Base-by-base conservation (phyloP, 2,797 vertebrate species). In the Sebastes cheni region DNA sequence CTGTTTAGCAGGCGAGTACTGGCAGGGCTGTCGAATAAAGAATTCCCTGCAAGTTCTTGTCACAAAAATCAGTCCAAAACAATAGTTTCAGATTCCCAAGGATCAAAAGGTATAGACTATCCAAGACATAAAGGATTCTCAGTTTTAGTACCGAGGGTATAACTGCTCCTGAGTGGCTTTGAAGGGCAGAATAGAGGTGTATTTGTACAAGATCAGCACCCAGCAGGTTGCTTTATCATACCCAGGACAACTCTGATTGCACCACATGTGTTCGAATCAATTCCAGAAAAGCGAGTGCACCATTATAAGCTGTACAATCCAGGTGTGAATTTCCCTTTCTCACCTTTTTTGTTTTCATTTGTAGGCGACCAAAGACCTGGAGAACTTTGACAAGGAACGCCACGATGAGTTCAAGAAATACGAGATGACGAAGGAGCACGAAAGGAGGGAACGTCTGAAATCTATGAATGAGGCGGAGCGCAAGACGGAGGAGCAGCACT, bases 341-440 rank as follows among this genome's bases (percentile, higher is more conserved):
- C 3, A 2, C 2, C 8, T 1, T 32, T 46, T 64, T 72, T 46
- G 4, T 27, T 54, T 46, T 73, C 11, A 16, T 39, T 22, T 13
- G 1, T 42, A 99, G 98, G 97, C 97, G 9, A 98, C 97, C 61
- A 95, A 85, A 52, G 97, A 99, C 90, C 91, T 99, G 87, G 97
- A 98, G 93, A 96, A 98, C 84, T 98, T 94, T 39, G 98, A 99
- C 90, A 96, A 97, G 81, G 93, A 95, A 10, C 96, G 92, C 2
- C 98, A 99, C 8, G 97, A 98, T 14, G 97, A 98, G 82, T 99
- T 99, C 91, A 99, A 99, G 92, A 96, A 87, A 67, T 97, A 99
- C 0, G 98, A 99, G 91, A 97, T 99, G 97, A 94, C 95, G 95
- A 99, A 99, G 93, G 98, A 98, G 86, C 97, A 98, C 0, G 97